These are phyloP conservation scores for Palythoa caribaeorum DNA, from an alignment of 92 coral and sea anemone species.

Conservation along the genomic window DNA sequence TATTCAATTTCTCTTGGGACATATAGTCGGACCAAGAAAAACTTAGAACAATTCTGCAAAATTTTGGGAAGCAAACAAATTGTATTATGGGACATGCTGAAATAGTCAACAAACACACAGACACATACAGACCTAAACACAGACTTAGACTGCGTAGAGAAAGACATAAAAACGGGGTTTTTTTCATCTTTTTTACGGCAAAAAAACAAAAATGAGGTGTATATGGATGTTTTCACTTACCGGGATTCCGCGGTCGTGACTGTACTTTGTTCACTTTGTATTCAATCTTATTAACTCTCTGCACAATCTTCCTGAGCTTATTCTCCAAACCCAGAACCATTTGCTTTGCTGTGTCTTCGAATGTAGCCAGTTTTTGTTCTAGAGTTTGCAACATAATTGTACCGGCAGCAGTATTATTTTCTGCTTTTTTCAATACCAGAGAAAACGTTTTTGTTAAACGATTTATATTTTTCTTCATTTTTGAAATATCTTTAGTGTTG, in stretches of 20 bases:
- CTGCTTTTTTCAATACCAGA: background rate
- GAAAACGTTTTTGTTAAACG: background rate
- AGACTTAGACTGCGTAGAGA: no score
- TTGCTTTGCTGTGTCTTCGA: background rate
- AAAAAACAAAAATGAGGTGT: no score
- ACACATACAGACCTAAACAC: no score
- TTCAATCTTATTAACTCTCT: background rate
- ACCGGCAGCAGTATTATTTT: background rate
- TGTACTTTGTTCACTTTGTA: background rate
- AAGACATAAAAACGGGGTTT: no score
- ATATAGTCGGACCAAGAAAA: no score
- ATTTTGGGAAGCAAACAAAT: no score
- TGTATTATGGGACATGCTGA: no score
- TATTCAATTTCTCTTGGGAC: no score
- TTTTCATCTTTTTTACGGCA: no score
- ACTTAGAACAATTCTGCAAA: no score
- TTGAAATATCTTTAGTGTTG: slow-evolving; percentile 14
- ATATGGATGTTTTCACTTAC: background rate
- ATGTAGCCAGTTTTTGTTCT: background rate
- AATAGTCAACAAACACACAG: no score
- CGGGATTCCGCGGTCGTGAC: background rate
- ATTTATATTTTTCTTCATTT: background rate
- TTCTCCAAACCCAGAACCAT: background rate
- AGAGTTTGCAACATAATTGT: background rate
- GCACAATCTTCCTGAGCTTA: background rate